Percentiles rank a stretch among this genome's conserved stretches.
These are phyloP conservation scores for Cherax destructor DNA, from an alignment of 1,140 invertebrate species.

Conservation along the genomic window DNA sequence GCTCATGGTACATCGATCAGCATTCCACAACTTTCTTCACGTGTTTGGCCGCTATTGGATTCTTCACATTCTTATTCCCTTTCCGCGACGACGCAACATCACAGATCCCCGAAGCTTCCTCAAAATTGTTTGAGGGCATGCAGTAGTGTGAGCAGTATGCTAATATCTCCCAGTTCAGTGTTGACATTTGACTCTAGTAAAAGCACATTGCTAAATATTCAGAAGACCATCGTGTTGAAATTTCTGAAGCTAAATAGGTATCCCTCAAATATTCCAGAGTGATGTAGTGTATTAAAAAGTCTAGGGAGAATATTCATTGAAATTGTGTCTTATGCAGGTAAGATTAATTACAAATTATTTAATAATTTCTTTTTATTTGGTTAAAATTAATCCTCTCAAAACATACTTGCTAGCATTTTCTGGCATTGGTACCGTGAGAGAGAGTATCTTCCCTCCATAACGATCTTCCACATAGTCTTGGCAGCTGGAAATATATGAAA, in stretches of 20 bases:
- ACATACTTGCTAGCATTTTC: not conserved
- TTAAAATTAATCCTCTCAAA: not conserved
- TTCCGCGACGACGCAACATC: constrained; percentile 39
- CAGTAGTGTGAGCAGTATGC: not conserved
- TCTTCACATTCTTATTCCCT: constrained; percentile 57
- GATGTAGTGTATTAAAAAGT: not conserved
- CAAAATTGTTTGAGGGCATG: constrained; percentile 27
- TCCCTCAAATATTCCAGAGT: not conserved
- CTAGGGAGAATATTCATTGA: not conserved
- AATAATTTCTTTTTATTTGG: not conserved
- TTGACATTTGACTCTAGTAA: not conserved
- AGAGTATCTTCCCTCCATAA: constrained; percentile 1
- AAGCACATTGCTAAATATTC: not conserved
- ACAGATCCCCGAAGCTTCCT: constrained; percentile 56
- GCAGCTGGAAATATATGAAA: not conserved
- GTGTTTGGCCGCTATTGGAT: constrained; percentile 64
- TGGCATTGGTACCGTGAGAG: not conserved
- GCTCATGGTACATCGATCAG: constrained; percentile 58
- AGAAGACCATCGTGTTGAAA: not conserved
- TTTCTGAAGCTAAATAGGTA: not conserved
- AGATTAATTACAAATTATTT: not conserved
- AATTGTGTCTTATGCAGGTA: not conserved
- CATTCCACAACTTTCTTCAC: constrained; percentile 61
- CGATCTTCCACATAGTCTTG: not conserved
- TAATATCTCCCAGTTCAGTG: not conserved